Base-by-base conservation (phyloP, 92 coral and sea anemone genomes). In the Epizoanthus scotinus region DNA sequence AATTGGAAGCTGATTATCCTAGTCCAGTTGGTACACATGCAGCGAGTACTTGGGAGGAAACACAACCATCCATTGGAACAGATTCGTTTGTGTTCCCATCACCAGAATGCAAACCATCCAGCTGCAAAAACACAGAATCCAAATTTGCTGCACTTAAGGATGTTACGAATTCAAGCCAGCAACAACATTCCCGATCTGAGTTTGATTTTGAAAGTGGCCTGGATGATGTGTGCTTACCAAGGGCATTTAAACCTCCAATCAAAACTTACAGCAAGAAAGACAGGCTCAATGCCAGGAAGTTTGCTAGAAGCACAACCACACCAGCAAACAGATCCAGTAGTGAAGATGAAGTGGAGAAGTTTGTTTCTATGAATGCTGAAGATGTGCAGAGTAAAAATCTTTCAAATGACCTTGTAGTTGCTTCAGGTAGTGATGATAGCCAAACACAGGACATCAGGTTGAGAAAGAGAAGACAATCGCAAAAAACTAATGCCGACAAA, bases 21-120 rank as follows among this genome's bases (percentile, higher is more conserved):
- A 40, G 19, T 59, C 28, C 44, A 21, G 36, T 6, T 42, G 10
- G 24, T 21, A 36, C 42, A 36, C 53, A n/a, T 58, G 67, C 24
- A 36, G 67, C 38, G 17, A 59, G 18, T 36, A 14, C 31, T 4
- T 83, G 85, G 90, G 84, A 83, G 75, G 84, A 83, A 55, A 87
- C 87, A 40, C 90, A 87, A 60, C 54, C 66, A 18, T 34, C 70
- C 47, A 26, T 59, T 74, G 87, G 21, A 47, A 52, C 79, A 47
- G 90, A 87, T 57, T 75, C 87, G 6, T 87, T 73, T 55, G 78
- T 73, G 70, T 82, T 69, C 60, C 81, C 84, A 49, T 67, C 84
- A 49, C 84, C 83, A 40, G 82, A 71, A 12, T 49, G 47, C 54
- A 18, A 68, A 19, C n/a, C 18, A 53, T 17, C 53, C 29, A 71